Evolutionary conservation across 2,888 invertebrate genomes (phyloP), one percentile per base, ranked within the genome.

Genomic region (Hyalella azteca): DNA sequence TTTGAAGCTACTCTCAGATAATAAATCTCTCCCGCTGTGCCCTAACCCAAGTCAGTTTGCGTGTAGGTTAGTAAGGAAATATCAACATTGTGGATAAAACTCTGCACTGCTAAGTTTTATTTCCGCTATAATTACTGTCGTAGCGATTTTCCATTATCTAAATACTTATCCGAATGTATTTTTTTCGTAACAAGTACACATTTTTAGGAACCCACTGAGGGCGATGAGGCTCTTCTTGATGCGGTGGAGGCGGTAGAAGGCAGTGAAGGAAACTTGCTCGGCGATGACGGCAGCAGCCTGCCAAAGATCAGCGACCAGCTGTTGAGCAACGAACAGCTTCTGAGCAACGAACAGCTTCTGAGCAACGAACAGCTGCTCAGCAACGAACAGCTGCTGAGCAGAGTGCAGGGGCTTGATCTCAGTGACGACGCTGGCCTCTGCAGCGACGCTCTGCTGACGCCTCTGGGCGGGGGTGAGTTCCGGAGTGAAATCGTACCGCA

Each of bases 181-280:
- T n/a, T n/a, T n/a, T n/a, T n/a, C n/a, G n/a, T n/a, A n/a, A n/a
- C n/a, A n/a, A n/a, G n/a, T n/a, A n/a, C n/a, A n/a, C n/a, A n/a
- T n/a, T n/a, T n/a, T n/a, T n/a, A 41, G 41, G 75, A 48, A 22
- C 48, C 40, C 40, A 45, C 36, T 29, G 82, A 82, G 13, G 82
- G 80, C 36, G 82, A 82, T 49, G 82, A 82, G 26, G 79, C 80
- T 50, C 54, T 81, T 36, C 73, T 81, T 41, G 82, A 82, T 39
- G 66, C 79, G 1, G 79, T 77, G 22, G 77, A 73, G 7, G 82
- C 77, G 11, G 39, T 45, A 26, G 80, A 80, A 29, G 76, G 60
- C 3, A n/a, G 49, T 15, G 81, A 82, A 41, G 41, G 19, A 1
- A 19, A 19, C n/a, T 13, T 66, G 66, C 15, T 7, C 19, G 36